Conservation (phyloP, 2,888 invertebrate species). For the Steinernema carpocapsae region DNA sequence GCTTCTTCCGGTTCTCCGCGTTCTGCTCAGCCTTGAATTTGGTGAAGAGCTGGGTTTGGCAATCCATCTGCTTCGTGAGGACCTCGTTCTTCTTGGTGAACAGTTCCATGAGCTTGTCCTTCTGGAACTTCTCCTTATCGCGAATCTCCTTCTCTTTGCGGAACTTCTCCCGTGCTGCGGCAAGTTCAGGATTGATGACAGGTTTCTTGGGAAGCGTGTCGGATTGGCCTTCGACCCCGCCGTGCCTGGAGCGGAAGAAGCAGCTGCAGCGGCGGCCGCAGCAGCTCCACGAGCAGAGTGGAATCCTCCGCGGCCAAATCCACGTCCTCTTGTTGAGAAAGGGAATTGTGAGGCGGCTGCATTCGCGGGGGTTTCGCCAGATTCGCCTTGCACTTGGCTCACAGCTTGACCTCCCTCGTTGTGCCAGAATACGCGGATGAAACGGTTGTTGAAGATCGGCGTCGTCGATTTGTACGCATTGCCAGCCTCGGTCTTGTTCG, state of each 20-base stretch:
- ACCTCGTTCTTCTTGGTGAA: background rate
- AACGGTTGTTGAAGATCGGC: constrained; percentile 95
- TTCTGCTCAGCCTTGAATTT: constrained; percentile 19
- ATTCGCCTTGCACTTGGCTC: constrained; percentile 1
- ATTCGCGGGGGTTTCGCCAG: background rate
- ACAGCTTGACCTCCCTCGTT: constrained; percentile 30
- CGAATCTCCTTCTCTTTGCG: constrained; percentile 5
- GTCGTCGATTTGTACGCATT: constrained; percentile 93
- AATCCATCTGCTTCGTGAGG: background rate
- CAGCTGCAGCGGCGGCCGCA: too few relatives aligned
- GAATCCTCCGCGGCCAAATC: background rate
- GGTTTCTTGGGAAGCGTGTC: constrained; percentile 7
- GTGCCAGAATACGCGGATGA: constrained; percentile 97
- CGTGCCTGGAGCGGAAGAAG: too few relatives aligned
- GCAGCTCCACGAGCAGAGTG: background rate
- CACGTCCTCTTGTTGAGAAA: background rate
- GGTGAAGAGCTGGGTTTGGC: background rate
- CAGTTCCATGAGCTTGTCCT: constrained; percentile 9
- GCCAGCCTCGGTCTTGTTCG: constrained; percentile 86
- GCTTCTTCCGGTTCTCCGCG: background rate
- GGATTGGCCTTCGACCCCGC: too few relatives aligned
- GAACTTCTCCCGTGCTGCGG: constrained; percentile 15
- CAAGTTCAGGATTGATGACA: background rate
- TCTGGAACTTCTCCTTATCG: background rate
- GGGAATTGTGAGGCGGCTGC: background rate